A percentile compares a stretch with the other conserved stretches of the same genome.
phyloP scores from a whole-genome alignment of 2,888 invertebrate genomes.

The Troides oblongomaculatus region DNA sequence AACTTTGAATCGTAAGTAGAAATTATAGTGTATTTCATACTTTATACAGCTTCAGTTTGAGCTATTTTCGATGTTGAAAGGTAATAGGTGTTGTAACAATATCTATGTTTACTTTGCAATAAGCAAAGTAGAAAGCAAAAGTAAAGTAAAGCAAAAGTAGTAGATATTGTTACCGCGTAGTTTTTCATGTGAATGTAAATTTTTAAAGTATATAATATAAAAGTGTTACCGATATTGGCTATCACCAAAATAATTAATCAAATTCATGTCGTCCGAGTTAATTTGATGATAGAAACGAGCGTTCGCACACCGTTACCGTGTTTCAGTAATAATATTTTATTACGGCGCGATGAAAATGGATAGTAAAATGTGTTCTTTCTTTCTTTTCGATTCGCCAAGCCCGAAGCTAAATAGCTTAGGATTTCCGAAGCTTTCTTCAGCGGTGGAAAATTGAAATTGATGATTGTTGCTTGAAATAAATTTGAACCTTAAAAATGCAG shows the following conservation, averaged over 20 bases:
- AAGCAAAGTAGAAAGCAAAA: too few relatives aligned
- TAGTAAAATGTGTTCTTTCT: not conserved
- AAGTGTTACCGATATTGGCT: not conserved
- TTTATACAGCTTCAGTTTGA: too few relatives aligned
- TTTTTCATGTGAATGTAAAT: not conserved
- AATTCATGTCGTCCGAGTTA: not conserved
- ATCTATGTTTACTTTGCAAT: not conserved
- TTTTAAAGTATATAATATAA: not conserved
- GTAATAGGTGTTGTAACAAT: not conserved
- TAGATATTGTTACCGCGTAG: not conserved
- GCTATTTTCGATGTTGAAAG: too few relatives aligned
- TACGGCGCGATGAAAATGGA: not conserved
- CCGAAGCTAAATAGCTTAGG: slow-evolving; percentile 9
- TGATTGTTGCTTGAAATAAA: slow-evolving; percentile 7
- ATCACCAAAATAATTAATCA: not conserved
- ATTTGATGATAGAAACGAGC: not conserved
- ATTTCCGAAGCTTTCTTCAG: slow-evolving; percentile 10
- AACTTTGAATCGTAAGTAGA: too few relatives aligned
- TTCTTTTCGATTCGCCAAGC: not conserved
- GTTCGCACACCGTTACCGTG: not conserved
- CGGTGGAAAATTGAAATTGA: slow-evolving; percentile 17
- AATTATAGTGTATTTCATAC: too few relatives aligned
- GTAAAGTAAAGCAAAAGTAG: too few relatives aligned
- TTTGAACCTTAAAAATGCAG: not conserved
- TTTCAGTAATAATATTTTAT: not conserved